These are phyloP conservation scores for Cryptosula pallasiana DNA, from an alignment of 2,888 invertebrate species.

Conservation along the genomic window DNA sequence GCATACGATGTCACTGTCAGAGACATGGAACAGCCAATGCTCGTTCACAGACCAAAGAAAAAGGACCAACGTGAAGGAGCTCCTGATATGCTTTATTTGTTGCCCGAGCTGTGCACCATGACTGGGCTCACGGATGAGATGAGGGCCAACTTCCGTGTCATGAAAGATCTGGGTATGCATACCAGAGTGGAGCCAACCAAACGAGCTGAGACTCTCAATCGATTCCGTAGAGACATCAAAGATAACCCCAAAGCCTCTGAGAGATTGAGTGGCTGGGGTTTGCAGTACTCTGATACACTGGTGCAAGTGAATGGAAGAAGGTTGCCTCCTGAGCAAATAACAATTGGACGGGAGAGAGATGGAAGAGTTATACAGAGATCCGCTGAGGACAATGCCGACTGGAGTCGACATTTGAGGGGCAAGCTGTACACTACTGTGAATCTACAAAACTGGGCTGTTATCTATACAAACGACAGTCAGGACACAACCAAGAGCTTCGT, in stretches of 20 bases:
- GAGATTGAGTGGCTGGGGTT: conserved; percentile 64
- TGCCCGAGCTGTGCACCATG: conserved; percentile 78
- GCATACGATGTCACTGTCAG: conserved; percentile 65
- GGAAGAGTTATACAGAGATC: too few species aligned
- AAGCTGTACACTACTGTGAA: conserved; percentile 33
- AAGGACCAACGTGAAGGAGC: conserved; percentile 60
- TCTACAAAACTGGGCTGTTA: conserved; percentile 47
- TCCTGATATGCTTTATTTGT: conserved; percentile 59
- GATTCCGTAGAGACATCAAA: conserved; percentile 60
- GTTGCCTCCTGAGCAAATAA: conserved; percentile 65
- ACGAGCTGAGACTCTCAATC: conserved; percentile 58
- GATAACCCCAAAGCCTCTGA: conserved; percentile 31
- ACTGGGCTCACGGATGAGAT: conserved; percentile 57
- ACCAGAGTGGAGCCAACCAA: conserved; percentile 68
- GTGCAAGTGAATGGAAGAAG: conserved; percentile 65
- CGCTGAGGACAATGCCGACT: conserved; percentile 61
- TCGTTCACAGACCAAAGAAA: conserved; percentile 63
- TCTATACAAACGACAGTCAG: conserved; percentile 32
- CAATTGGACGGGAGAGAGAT: too few species aligned
- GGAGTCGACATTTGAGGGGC: conserved; percentile 67
- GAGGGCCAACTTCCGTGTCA: conserved; percentile 60
- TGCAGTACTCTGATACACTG: conserved; percentile 63
- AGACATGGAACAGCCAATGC: conserved; percentile 68
- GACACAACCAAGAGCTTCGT: conserved; percentile 39
- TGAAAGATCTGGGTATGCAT: conserved; percentile 66